Conservation (phyloP, 2,888 invertebrate species). For the Cryptus armator region DNA sequence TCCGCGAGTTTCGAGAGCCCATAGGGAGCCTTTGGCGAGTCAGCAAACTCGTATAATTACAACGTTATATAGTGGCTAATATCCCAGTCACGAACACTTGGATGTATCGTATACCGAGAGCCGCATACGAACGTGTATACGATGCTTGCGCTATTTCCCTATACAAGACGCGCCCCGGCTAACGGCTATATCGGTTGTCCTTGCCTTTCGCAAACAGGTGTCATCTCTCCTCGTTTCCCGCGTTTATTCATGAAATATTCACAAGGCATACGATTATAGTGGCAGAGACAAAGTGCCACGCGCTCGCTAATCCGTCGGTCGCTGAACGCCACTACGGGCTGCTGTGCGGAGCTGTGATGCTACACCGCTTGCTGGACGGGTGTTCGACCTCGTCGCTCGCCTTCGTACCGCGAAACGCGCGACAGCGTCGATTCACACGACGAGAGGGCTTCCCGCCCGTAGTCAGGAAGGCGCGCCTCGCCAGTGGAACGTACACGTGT, state of each 20-base stretch:
- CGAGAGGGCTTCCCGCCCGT: not conserved
- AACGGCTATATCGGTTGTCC: conserved; percentile 71
- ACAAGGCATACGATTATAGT: conserved; percentile 80
- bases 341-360: not conserved
- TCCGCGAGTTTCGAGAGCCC: conserved; percentile 69
- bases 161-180: conserved; percentile 36
- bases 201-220: conserved; percentile 78
- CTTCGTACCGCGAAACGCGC: conserved; percentile 10
- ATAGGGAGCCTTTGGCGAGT: conserved; percentile 73
- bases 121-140: not conserved
- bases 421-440: conserved; percentile 55
- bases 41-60: conserved; percentile 78
- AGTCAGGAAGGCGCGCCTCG: conserved; percentile 54
- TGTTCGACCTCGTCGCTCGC: conserved; percentile 61
- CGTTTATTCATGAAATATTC: conserved; percentile 81
- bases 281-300: conserved; percentile 42
- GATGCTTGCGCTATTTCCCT: conserved; percentile 23
- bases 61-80: conserved; percentile 64
- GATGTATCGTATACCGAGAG: not conserved
- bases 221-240: conserved; percentile 76
- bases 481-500: conserved; percentile 59
- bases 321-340: not conserved
- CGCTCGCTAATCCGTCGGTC: conserved; percentile 60
- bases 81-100: not conserved
- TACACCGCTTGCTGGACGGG: conserved; percentile 38